A percentile compares a stretch with the other conserved stretches of the same genome.
Evolutionary conservation across 2,797 vertebrate genomes (phyloP).

Genomic region (Betta splendens): DNA sequence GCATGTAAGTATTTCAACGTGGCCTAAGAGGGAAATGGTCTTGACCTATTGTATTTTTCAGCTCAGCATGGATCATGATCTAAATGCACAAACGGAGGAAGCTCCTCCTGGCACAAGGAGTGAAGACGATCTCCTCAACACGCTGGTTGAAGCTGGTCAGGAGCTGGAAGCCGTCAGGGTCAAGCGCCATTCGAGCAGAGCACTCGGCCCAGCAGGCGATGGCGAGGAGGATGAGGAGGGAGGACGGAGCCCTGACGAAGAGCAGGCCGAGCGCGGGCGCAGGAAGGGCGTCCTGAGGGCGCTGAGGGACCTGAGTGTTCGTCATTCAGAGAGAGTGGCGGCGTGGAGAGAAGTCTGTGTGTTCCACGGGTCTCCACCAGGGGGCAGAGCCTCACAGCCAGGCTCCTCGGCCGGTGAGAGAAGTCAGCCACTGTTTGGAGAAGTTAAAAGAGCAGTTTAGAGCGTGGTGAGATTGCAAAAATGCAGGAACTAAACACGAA

Average conservation of each 20-base stretch:
- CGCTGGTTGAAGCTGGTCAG: constrained; percentile 40
- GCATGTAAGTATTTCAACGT: background rate
- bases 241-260: background rate
- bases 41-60: constrained; percentile 17
- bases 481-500: background rate
- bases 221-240: constrained; percentile 20
- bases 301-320: constrained; percentile 57
- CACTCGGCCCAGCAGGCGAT: background rate
- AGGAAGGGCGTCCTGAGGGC: constrained; percentile 43
- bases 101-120: constrained; percentile 16
- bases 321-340: constrained; percentile 52
- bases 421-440: background rate
- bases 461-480: background rate
- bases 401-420: constrained; percentile 27
- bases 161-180: constrained; percentile 35
- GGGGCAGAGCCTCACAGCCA: constrained; percentile 19
- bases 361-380: constrained; percentile 30
- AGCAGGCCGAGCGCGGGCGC: constrained; percentile 23
- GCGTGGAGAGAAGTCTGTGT: constrained; percentile 53
- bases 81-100: constrained; percentile 44
- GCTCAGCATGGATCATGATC: constrained; percentile 20
- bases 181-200: constrained; percentile 9
- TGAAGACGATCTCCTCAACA: constrained; percentile 44
- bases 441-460: background rate
- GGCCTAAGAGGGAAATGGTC: background rate